Base-by-base conservation (phyloP, 2,113 vertebrate genomes). In the Barbus barbus region DNA sequence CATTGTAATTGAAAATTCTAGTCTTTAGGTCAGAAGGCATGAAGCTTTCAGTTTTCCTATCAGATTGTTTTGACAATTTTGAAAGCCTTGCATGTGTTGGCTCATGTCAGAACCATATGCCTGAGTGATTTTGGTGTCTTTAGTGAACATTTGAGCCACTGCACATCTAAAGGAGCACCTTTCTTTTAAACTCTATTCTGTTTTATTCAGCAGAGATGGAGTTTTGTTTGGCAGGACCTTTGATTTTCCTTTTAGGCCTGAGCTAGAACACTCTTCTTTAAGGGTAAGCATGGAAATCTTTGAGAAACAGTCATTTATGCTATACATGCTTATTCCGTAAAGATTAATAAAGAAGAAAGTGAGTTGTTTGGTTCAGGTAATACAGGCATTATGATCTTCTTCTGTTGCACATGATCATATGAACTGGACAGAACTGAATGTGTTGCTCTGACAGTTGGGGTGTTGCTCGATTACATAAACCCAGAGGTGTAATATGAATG, bases 11-110 rank as follows among this genome's bases (percentile, higher is more conserved):
- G 1, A 65, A 33, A 67, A 20, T 18, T 36, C 18, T 67, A 20
- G 7, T 65, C 16, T 67, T 67, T 31, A 20, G 7, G 63, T 67
- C 41, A 73, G 71, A 41, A 74, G 13, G 6, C 7, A 9, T n/a
- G 20, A 78, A 78, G 12, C 20, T 38, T 44, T 56, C 26, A 9
- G 16, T 33, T 46, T 58, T 16, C 48, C 46, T 60, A 28, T 63
- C 87, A 86, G 87, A 14, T 63, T 87, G 84, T 79, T 85, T 63
- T 83, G 85, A 53, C 74, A 77, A 78, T 20, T 83, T 76, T 9
- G 18, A 77, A 53, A 65, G 69, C 60, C n/a, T 22, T 67, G 28
- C 20, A 58, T 8, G 44, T 20, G 80, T 51, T 36, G n/a, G n/a
- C n/a, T 53, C 20, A 8, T 78, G 81, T 86, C 87, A 89, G 31